Conservation (phyloP, 37 sponge, comb jelly and placozoan genomes). For the Geodia barretti region DNA sequence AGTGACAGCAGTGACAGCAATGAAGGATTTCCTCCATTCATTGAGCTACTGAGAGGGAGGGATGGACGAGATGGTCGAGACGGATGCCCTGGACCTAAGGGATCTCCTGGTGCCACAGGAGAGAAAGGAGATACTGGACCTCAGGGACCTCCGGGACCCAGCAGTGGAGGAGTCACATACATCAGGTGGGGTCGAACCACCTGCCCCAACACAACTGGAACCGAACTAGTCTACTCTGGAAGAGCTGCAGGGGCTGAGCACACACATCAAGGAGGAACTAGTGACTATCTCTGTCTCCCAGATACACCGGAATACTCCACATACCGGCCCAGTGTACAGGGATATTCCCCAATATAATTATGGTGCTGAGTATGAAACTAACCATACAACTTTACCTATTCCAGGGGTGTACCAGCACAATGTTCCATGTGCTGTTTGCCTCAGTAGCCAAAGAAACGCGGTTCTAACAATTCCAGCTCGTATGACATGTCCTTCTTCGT, state of each 20-base stretch:
- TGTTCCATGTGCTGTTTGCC: slow-evolving; percentile 51
- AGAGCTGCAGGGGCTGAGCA: neutral
- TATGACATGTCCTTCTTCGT: slow-evolving; percentile 11
- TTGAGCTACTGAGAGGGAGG: too few species aligned
- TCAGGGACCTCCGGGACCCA: slow-evolving; percentile 22
- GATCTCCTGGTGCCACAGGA: too few species aligned
- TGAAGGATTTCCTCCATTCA: too few species aligned
- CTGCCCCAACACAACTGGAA: neutral
- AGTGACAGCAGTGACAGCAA: too few species aligned
- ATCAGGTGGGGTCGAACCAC: too few species aligned
- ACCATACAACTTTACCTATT: too few species aligned
- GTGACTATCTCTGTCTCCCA: slow-evolving; percentile 10
- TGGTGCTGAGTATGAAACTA: slow-evolving; percentile 53
- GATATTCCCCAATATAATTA: neutral
- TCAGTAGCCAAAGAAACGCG: slow-evolving; percentile 2
- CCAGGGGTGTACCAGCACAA: slow-evolving; percentile 6
- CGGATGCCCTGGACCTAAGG: too few species aligned
- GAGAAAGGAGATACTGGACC: too few species aligned
- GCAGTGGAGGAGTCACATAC: slow-evolving; percentile 32
- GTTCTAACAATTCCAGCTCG: slow-evolving; percentile 33
- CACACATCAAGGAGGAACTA: neutral
- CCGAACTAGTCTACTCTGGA: slow-evolving; percentile 3
- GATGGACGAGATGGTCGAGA: too few species aligned
- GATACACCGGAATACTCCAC: slow-evolving; percentile 25
- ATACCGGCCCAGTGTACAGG: slow-evolving; percentile 19